Base-by-base conservation (phyloP, 2,888 invertebrate genomes). In the Amblyteles armatorius region DNA sequence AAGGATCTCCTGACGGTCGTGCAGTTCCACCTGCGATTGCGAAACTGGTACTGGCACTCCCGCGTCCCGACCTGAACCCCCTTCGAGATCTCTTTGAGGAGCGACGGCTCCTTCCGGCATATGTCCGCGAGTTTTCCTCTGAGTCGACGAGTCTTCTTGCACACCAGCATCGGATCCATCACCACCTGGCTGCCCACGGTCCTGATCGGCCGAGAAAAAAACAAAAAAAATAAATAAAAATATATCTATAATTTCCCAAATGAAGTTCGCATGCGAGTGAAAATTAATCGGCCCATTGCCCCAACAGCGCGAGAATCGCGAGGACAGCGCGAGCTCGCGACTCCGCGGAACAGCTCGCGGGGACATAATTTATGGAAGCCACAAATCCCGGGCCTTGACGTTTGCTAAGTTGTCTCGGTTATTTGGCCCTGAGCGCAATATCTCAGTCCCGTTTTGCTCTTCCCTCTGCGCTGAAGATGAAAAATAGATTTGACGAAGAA, bases 21-120 rank as follows among this genome's bases (percentile, higher is more conserved):
- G 93, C 98, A 98, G 94, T 98, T 98, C 98, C 98, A 98, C 93
- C 97, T 95, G 85, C 97, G 95, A 93, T 97, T 96, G 83, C 97
- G 95, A 94, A 98, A 98, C 95, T 98, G 98, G 94, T 96, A 96
- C 89, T 97, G 97, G 93, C 98, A 98, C 95, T 98, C 98, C 87
- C 96, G 96, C 89, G 97, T 97, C 36, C 97, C 98, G 86, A 97
- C 95, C 89, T 96, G 96, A 84, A 98, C 97, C 29, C 98, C 98
- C 91, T 96, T 96, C 80, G 96, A 96, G 92, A 98, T 98, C 94
- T 98, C 97, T 92, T 97, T 96, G 88, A 98, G 95, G 74, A 98
- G 95, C 87, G 95, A 95, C 72, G 96, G 96, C 94, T 98, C 98
- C 94, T 97, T 97, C 89, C 96, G 96, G 94, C 98, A 99, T 93